A percentile compares a stretch with the other conserved stretches of the same genome.
These are phyloP conservation scores for Menidia beryllina DNA, from an alignment of 2,113 vertebrate species.

Conservation along the genomic window DNA sequence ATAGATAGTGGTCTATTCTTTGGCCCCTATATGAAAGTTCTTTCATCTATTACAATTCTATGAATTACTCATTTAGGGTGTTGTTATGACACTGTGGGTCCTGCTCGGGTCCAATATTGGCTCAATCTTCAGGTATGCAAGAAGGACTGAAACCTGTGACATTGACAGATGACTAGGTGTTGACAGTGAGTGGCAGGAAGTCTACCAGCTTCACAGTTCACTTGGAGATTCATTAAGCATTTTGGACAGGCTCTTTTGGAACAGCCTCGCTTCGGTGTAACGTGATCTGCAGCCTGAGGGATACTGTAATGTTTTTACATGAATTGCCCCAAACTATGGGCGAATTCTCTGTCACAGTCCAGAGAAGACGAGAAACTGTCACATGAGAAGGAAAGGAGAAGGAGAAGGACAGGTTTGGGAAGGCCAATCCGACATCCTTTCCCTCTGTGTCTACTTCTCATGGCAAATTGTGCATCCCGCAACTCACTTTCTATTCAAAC, in stretches of 20 bases:
- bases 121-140: slow-evolving; percentile 70
- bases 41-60: slow-evolving; percentile 39
- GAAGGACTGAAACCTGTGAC: slow-evolving; percentile 48
- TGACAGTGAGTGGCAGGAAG: slow-evolving; percentile 76
- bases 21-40: slow-evolving; percentile 27
- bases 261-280: slow-evolving; percentile 56
- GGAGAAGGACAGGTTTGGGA: slow-evolving; percentile 12
- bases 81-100: slow-evolving; percentile 37
- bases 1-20: slow-evolving; percentile 52
- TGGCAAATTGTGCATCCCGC: slow-evolving; percentile 85
- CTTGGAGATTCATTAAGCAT: slow-evolving; percentile 78
- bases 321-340: slow-evolving; percentile 51
- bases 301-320: slow-evolving; percentile 76
- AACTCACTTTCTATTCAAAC: slow-evolving; percentile 84
- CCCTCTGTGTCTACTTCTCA: slow-evolving; percentile 54
- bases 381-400: slow-evolving; percentile 3
- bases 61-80: slow-evolving; percentile 44
- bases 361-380: slow-evolving; percentile 25
- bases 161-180: slow-evolving; percentile 72
- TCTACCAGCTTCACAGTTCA: slow-evolving; percentile 78
- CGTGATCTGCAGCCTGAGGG: slow-evolving; percentile 59
- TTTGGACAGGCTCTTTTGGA: slow-evolving; percentile 74
- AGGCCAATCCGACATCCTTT: slow-evolving; percentile 65
- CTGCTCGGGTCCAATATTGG: slow-evolving; percentile 30
- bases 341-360: slow-evolving; percentile 51